These are phyloP conservation scores for Channa argus DNA, from an alignment of 2,113 vertebrate genomes.

Conservation along the genomic window DNA sequence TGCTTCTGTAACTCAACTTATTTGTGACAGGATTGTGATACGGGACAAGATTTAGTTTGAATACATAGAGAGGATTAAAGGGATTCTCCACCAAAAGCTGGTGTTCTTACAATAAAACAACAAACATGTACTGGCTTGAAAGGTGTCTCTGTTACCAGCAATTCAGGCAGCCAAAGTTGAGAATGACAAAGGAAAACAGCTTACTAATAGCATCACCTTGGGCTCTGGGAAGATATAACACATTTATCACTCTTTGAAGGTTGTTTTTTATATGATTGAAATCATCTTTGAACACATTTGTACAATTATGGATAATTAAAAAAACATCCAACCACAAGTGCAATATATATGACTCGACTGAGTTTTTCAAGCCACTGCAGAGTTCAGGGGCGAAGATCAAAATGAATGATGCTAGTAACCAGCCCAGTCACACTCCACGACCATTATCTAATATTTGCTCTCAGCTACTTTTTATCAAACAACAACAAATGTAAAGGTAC, in stretches of 20 bases:
- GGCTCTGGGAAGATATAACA: too few relatives aligned
- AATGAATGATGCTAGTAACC: background rate
- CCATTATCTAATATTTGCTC: background rate
- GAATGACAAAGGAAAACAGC: too few relatives aligned
- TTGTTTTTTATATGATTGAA: too few relatives aligned
- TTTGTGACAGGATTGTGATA: background rate
- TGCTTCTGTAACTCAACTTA: background rate
- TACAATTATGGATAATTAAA: too few relatives aligned
- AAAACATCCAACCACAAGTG: background rate
- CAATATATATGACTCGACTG: background rate
- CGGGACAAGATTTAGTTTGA: background rate
- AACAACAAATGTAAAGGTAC: slow-evolving; percentile 57
- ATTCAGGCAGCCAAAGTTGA: too few relatives aligned
- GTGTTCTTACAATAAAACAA: background rate
- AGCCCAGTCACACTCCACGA: background rate
- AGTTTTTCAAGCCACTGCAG: background rate
- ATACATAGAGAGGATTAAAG: background rate
- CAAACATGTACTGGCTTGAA: too few relatives aligned
- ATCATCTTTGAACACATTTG: too few relatives aligned
- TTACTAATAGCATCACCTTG: too few relatives aligned
- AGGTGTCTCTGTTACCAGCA: too few relatives aligned
- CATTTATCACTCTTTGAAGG: too few relatives aligned
- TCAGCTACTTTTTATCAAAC: slow-evolving; percentile 22
- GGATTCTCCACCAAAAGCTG: background rate
- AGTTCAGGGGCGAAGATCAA: slow-evolving; percentile 17